Evolutionary conservation across 2,888 invertebrate species (phyloP).

Genomic region (Brachyptera risi): DNA sequence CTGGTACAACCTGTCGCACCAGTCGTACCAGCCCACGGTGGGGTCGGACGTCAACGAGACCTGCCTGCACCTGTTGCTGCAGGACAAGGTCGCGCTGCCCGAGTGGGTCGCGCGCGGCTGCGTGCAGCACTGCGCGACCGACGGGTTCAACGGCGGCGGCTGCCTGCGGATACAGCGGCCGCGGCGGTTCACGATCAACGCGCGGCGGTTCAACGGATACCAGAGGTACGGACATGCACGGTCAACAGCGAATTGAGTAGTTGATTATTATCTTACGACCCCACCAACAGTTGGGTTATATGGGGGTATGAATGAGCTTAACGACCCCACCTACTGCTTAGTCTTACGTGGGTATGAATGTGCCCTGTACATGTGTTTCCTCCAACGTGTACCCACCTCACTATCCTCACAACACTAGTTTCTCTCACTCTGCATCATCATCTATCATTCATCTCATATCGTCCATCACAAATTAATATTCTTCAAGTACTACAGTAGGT

Average conservation of each 20-base stretch:
- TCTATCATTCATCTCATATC: too few relatives aligned
- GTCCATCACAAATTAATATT: too few relatives aligned
- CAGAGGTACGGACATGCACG: slow-evolving; percentile 35
- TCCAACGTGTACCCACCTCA: too few relatives aligned
- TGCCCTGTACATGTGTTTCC: too few relatives aligned
- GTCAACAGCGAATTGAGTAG: slow-evolving; percentile 24
- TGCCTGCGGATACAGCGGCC: slow-evolving; percentile 34
- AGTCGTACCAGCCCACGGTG: slow-evolving; percentile 54
- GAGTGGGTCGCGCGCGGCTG: slow-evolving; percentile 23
- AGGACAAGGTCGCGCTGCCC: background rate
- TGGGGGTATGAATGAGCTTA: too few relatives aligned
- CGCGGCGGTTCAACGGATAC: background rate
- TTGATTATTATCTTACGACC: too few relatives aligned
- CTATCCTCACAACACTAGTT: too few relatives aligned
- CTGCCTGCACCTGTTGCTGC: background rate
- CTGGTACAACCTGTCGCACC: slow-evolving; percentile 59
- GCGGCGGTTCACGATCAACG: background rate
- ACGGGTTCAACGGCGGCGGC: slow-evolving; percentile 39
- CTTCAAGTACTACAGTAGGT: too few relatives aligned
- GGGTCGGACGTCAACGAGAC: slow-evolving; percentile 5
- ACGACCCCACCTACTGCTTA: too few relatives aligned
- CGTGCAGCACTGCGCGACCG: slow-evolving; percentile 30
- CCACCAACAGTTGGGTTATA: too few relatives aligned
- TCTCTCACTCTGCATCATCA: too few relatives aligned
- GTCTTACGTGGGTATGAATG: too few relatives aligned